These are phyloP conservation scores for Albula goreensis DNA, from an alignment of 2,113 vertebrate species.

Conservation along the genomic window DNA sequence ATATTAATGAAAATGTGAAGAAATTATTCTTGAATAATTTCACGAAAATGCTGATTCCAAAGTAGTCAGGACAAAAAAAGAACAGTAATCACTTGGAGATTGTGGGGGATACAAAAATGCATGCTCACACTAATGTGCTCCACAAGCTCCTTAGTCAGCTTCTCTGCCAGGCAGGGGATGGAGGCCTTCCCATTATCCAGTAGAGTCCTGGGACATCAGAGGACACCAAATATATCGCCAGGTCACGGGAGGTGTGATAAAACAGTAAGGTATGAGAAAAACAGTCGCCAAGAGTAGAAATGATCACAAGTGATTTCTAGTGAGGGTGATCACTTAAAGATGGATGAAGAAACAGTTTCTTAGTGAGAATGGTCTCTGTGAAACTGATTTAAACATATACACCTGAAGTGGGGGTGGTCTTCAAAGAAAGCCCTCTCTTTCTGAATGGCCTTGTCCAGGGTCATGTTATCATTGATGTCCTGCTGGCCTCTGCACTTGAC, in stretches of 20 bases:
- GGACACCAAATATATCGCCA: background rate
- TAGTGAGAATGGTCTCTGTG: background rate
- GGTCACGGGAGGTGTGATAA: too few relatives aligned
- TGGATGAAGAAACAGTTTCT: background rate
- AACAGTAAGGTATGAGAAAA: too few relatives aligned
- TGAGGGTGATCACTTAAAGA: too few relatives aligned
- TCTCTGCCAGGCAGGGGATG: slow-evolving; percentile 11
- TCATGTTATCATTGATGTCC: slow-evolving; percentile 49
- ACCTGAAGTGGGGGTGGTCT: slow-evolving; percentile 65
- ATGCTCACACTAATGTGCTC: slow-evolving; percentile 13
- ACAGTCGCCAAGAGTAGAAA: too few relatives aligned
- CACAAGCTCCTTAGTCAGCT: slow-evolving; percentile 16
- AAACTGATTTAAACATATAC: background rate
- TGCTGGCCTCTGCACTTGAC: slow-evolving; percentile 77
- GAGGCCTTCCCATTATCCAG: slow-evolving; percentile 1
- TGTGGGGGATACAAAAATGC: background rate
- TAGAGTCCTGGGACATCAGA: background rate
- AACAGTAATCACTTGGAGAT: background rate
- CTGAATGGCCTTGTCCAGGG: slow-evolving; percentile 59
- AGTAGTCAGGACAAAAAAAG: background rate
- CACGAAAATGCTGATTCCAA: too few relatives aligned
- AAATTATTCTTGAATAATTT: too few relatives aligned
- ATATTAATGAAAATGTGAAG: background rate
- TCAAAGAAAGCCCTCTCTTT: slow-evolving; percentile 71
- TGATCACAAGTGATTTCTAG: too few relatives aligned